Evolutionary conservation across 2,888 invertebrate species (phyloP).

Genomic region (Pyralis farinalis): DNA sequence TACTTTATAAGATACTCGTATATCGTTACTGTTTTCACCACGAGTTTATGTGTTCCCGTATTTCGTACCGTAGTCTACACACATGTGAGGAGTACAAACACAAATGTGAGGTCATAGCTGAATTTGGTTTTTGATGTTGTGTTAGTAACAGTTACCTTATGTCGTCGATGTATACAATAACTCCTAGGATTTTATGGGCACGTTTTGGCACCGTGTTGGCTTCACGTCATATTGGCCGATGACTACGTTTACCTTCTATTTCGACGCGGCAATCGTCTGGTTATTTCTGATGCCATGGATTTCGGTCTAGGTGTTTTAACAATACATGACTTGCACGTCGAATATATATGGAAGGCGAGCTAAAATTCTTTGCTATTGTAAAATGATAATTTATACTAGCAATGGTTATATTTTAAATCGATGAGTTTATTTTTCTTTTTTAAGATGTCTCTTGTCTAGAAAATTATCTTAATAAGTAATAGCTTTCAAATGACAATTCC

Average conservation of each 20-base stretch:
- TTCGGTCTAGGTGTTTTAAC: slow-evolving; percentile 51
- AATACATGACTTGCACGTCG: slow-evolving; percentile 41
- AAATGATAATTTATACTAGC: too few relatives aligned
- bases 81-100: background rate
- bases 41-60: slow-evolving; percentile 2
- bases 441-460: too few relatives aligned
- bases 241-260: slow-evolving; percentile 35
- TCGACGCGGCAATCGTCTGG: slow-evolving; percentile 39
- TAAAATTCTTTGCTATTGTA: background rate
- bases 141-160: too few relatives aligned
- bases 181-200: slow-evolving; percentile 36
- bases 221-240: slow-evolving; percentile 33
- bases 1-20: background rate
- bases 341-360: slow-evolving; percentile 19
- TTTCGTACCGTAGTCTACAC: background rate
- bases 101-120: too few relatives aligned
- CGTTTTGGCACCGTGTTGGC: slow-evolving; percentile 39
- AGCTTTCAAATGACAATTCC: too few relatives aligned
- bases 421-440: too few relatives aligned
- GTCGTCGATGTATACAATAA: slow-evolving; percentile 33
- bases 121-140: background rate
- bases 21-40: slow-evolving; percentile 6
- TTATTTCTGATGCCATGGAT: slow-evolving; percentile 56
- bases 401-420: too few relatives aligned
- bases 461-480: too few relatives aligned